These are phyloP conservation scores for Siniperca scherzeri DNA, from an alignment of 2,797 vertebrate genomes.

Conservation along the genomic window DNA sequence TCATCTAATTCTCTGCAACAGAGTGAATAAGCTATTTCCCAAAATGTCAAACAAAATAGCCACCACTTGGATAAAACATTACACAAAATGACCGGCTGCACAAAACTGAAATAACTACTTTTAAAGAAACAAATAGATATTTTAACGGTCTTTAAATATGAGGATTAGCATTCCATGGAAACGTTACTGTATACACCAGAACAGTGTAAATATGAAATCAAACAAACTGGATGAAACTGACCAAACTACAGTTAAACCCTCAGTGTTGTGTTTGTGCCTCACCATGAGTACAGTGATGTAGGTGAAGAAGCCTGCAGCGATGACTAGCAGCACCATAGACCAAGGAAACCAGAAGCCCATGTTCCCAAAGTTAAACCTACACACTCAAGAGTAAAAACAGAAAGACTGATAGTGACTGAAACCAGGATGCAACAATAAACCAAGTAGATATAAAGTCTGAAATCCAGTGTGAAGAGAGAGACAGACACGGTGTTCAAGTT, in stretches of 20 bases:
- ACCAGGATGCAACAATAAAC: not conserved
- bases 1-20: no score
- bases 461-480: not conserved
- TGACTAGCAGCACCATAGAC: constrained; percentile 89
- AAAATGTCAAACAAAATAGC: no score
- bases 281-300: constrained; percentile 90
- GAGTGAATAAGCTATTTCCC: no score
- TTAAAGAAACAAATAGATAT: no score
- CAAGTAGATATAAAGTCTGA: not conserved
- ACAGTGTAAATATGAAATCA: no score
- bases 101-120: no score
- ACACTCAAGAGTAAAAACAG: constrained; percentile 12
- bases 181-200: no score
- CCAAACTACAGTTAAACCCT: not conserved
- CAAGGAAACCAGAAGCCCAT: constrained; percentile 93
- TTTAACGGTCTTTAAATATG: not conserved
- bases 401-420: not conserved
- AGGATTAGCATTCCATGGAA: not conserved
- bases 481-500: not conserved
- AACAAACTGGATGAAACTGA: no score
- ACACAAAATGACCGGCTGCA: not conserved
- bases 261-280: constrained; percentile 66
- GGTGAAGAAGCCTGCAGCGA: constrained; percentile 82
- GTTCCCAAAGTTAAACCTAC: constrained; percentile 89
- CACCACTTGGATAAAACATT: not conserved